These are phyloP conservation scores for Torymus aiolomorphi DNA, from an alignment of 2,888 invertebrate species.

Conservation along the genomic window DNA sequence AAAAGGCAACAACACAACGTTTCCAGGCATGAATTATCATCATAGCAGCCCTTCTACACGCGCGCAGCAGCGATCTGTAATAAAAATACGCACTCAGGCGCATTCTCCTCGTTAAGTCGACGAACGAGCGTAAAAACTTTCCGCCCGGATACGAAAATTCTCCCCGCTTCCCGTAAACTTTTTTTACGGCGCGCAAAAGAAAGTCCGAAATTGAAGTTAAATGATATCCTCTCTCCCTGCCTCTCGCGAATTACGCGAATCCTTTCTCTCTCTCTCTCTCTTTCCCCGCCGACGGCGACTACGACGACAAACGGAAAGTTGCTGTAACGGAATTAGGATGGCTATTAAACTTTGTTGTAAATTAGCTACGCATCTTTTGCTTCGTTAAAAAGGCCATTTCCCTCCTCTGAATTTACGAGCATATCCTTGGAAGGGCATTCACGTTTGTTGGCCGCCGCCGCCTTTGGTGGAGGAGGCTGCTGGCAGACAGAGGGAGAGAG, in stretches of 20 bases:
- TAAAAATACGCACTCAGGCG: not conserved
- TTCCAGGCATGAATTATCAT: too few relatives aligned
- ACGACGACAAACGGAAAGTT: constrained; percentile 37
- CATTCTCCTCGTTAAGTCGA: too few relatives aligned
- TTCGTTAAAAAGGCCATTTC: constrained; percentile 51
- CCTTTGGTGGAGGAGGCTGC: not conserved
- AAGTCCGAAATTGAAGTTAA: constrained; percentile 49
- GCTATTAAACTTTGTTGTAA: constrained; percentile 56
- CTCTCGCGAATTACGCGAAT: constrained; percentile 22
- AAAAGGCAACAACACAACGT: too few relatives aligned
- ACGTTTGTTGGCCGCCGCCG: constrained; percentile 21
- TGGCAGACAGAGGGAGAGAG: not conserved
- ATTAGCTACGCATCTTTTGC: constrained; percentile 55
- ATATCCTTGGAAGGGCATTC: constrained; percentile 39
- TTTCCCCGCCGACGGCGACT: not conserved
- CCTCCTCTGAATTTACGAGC: constrained; percentile 47
- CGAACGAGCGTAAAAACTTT: not conserved
- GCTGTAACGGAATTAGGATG: constrained; percentile 50
- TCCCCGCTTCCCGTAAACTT: not conserved
- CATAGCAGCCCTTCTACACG: too few relatives aligned
- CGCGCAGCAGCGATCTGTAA: too few relatives aligned
- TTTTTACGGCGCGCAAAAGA: constrained; percentile 19
- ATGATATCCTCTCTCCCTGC: constrained; percentile 38
- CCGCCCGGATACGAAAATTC: constrained; percentile 12
- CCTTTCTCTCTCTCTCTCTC: not conserved